A percentile compares a stretch with the other conserved stretches of the same genome.
These are phyloP conservation scores for Carapus acus DNA, from an alignment of 2,797 vertebrate genomes.

Conservation along the genomic window DNA sequence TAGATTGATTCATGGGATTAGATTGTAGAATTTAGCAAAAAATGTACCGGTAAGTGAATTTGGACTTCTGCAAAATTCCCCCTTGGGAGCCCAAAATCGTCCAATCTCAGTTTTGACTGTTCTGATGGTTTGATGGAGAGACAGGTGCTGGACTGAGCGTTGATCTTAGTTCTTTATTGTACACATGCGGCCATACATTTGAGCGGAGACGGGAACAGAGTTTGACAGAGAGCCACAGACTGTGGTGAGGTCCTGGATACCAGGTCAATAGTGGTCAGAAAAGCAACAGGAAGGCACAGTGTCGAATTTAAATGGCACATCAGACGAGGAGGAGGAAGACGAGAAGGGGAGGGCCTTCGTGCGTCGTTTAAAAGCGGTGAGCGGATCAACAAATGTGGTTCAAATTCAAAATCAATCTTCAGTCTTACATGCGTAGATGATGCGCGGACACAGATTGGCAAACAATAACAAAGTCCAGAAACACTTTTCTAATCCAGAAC, in stretches of 20 bases:
- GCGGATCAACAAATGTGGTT: constrained; percentile 49
- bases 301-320: constrained; percentile 69
- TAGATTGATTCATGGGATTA: too few relatives aligned
- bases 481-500: too few relatives aligned
- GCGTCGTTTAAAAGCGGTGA: constrained; percentile 41
- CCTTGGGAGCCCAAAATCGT: too few relatives aligned
- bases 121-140: neutral
- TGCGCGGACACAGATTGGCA: constrained; percentile 39
- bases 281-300: constrained; percentile 70
- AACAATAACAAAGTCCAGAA: too few relatives aligned
- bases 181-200: constrained; percentile 71
- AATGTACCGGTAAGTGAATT: too few relatives aligned
- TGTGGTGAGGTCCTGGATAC: constrained; percentile 72
- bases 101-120: neutral
- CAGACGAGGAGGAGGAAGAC: constrained; percentile 16
- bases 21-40: too few relatives aligned
- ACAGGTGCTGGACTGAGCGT: constrained; percentile 16
- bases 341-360: constrained; percentile 35
- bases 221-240: constrained; percentile 62
- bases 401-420: constrained; percentile 27
- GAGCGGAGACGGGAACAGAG: constrained; percentile 49
- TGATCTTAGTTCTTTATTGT: constrained; percentile 67
- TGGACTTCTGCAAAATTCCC: too few relatives aligned
- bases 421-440: constrained; percentile 51
- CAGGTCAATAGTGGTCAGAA: constrained; percentile 71